Base-by-base conservation (phyloP, 2,113 vertebrate genomes). In the Ptilorrhoa leucosticta region DNA sequence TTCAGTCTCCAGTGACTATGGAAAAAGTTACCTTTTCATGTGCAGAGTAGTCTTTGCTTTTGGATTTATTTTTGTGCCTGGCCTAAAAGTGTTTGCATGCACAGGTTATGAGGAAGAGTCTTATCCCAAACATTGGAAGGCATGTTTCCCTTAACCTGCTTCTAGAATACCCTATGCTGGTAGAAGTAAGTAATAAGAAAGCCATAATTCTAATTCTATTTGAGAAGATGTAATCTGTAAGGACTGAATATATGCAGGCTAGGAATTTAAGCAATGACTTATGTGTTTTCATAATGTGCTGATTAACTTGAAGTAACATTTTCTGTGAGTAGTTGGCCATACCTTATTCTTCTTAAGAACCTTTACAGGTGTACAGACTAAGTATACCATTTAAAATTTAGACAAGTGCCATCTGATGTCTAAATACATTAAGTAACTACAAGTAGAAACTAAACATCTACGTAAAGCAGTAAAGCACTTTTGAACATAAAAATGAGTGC, bases 361-460 rank as follows among this genome's bases (percentile, higher is more conserved):
- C 23, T 76, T 97, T 94, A 61, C 80, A 94, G 83, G 73, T 75
- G n/a, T 61, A 89, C 37, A 60, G 73, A 48, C 30, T 93, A 53
- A 91, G 54, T 64, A 71, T 63, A 85, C 45, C 37, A 75, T 54
- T 88, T 64, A 51, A 93, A 88, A 90, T 92, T 93, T 86, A 54
- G 92, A 63, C 27, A 82, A 61, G 54, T 61, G 39, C 16, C 64
- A 45, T 58, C 69, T 87, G 76, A 63, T 83, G 14, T 70, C 33
- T 89, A 76, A 94, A 94, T 89, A 76, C 22, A 68, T 91, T 91
- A 87, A 92, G 87, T 76, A 97, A 94, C 72, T 78, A 73, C 42
- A 95, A 95, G 68, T 45, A 48, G 44, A 87, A 83, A 89, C 88
- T 24, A 91, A 95, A 77, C 44, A 57, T 85, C 92, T 91, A 61